These are phyloP conservation scores for Anableps anableps DNA, from an alignment of 2,797 vertebrate genomes.

Conservation along the genomic window DNA sequence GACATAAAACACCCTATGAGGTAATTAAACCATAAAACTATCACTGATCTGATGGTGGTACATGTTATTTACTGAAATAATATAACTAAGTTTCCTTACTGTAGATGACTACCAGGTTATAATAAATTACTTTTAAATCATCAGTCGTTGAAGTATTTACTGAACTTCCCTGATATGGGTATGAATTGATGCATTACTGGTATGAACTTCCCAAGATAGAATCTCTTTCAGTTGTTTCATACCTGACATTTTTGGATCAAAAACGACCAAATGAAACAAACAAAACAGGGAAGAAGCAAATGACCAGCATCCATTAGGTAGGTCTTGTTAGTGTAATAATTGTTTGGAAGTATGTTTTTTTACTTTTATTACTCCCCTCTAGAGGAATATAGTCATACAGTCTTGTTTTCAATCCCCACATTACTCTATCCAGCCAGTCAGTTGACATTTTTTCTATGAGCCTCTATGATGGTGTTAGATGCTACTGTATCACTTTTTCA, in stretches of 20 bases:
- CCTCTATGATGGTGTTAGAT: conserved; percentile 47
- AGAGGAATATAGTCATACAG: background rate
- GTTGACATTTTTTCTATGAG: conserved; percentile 17
- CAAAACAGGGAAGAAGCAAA: background rate
- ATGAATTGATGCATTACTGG: background rate
- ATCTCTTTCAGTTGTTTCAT: background rate
- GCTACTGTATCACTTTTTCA: conserved; percentile 21
- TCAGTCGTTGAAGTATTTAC: background rate
- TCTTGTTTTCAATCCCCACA: conserved; percentile 18
- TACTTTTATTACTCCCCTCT: background rate
- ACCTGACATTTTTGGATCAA: background rate
- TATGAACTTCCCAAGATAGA: too few relatives aligned
- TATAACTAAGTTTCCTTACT: background rate
- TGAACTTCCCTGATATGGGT: background rate
- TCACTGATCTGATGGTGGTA: background rate
- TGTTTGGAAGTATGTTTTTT: background rate
- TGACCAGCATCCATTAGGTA: background rate
- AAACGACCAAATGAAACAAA: background rate
- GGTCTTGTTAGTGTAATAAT: background rate
- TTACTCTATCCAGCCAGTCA: background rate
- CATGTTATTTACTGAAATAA: background rate
- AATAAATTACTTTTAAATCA: background rate
- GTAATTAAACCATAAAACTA: background rate
- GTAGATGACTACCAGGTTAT: background rate
- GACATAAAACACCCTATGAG: background rate